Evolutionary conservation across 2,113 vertebrate species (phyloP).

Genomic region (Limnothrissa miodon): DNA sequence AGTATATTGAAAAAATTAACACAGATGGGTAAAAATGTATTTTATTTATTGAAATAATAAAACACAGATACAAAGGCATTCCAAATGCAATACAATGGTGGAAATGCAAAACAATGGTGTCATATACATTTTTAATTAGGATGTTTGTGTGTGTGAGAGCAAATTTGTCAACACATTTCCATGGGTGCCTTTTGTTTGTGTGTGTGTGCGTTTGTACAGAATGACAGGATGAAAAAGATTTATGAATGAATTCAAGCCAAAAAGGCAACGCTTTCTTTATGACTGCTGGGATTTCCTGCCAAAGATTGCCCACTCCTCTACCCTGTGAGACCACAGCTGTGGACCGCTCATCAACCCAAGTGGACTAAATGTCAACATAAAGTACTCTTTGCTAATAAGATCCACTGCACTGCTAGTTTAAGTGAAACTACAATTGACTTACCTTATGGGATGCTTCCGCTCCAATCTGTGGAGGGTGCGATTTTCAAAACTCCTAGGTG

Average conservation of each 20-base stretch:
- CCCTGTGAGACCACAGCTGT: slow-evolving; percentile 52
- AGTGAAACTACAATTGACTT: too few species aligned
- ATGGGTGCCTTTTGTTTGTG: neutral
- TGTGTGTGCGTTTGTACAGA: neutral
- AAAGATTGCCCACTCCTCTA: slow-evolving; percentile 37
- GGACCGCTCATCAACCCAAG: slow-evolving; percentile 13
- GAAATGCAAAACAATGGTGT: too few species aligned
- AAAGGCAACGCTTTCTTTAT: slow-evolving; percentile 57
- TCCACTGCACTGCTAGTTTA: neutral
- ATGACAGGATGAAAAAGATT: slow-evolving; percentile 41
- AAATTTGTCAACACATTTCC: neutral
- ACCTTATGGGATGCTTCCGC: too few species aligned
- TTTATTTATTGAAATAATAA: too few species aligned
- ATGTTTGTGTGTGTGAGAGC: slow-evolving; percentile 21
- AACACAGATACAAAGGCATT: too few species aligned
- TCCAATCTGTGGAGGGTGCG: too few species aligned
- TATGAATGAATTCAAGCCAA: slow-evolving; percentile 55
- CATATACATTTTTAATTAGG: too few species aligned
- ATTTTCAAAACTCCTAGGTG: too few species aligned
- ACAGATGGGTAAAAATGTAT: neutral
- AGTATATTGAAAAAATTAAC: neutral
- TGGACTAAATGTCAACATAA: slow-evolving; percentile 30
- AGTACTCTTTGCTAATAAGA: neutral
- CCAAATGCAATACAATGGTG: too few species aligned
- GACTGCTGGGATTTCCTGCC: slow-evolving; percentile 61